These are phyloP conservation scores for Ferdinandea cuprea DNA, from an alignment of 2,888 invertebrate species.

Conservation along the genomic window DNA sequence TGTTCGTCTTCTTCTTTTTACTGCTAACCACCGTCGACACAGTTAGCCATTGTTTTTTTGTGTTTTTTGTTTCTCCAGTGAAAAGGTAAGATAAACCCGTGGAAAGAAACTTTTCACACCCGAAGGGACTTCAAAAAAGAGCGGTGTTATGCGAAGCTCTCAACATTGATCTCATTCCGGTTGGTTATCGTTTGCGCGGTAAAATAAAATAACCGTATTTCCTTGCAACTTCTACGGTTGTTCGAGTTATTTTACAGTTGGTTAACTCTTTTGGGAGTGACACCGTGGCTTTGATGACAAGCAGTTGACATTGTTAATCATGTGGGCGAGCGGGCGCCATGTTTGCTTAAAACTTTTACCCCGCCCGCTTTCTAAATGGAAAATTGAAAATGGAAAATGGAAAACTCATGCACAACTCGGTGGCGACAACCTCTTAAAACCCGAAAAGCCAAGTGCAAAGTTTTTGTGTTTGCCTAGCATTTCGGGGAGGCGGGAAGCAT, in stretches of 20 bases:
- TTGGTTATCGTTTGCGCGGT: slow-evolving; percentile 31
- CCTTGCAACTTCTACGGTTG: background rate
- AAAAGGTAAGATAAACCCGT: slow-evolving; percentile 36
- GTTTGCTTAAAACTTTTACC: slow-evolving; percentile 40
- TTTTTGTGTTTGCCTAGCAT: slow-evolving; percentile 22
- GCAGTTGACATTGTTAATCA: slow-evolving; percentile 66
- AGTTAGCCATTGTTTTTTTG: slow-evolving; percentile 54
- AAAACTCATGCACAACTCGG: slow-evolving; percentile 12
- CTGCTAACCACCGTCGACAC: slow-evolving; percentile 52
- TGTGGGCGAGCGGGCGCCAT: slow-evolving; percentile 29
- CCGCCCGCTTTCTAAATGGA: background rate
- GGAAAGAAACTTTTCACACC: slow-evolving; percentile 50
- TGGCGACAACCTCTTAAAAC: background rate
- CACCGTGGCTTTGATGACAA: slow-evolving; percentile 64
- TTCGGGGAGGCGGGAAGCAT: slow-evolving; percentile 21
- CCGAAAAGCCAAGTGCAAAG: slow-evolving; percentile 18
- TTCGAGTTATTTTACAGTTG: slow-evolving; percentile 68
- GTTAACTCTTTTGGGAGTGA: slow-evolving; percentile 61
- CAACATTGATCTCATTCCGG: slow-evolving; percentile 65
- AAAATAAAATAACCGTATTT: slow-evolving; percentile 9
- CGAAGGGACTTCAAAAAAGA: slow-evolving; percentile 15
- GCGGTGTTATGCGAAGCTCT: slow-evolving; percentile 25
- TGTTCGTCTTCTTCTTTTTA: slow-evolving; percentile 27
- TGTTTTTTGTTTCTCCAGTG: slow-evolving; percentile 1
- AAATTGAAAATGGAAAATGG: too few relatives aligned